Evolutionary conservation across 2,113 vertebrate genomes (phyloP).

Genomic region (Otolemur garnettii): DNA sequence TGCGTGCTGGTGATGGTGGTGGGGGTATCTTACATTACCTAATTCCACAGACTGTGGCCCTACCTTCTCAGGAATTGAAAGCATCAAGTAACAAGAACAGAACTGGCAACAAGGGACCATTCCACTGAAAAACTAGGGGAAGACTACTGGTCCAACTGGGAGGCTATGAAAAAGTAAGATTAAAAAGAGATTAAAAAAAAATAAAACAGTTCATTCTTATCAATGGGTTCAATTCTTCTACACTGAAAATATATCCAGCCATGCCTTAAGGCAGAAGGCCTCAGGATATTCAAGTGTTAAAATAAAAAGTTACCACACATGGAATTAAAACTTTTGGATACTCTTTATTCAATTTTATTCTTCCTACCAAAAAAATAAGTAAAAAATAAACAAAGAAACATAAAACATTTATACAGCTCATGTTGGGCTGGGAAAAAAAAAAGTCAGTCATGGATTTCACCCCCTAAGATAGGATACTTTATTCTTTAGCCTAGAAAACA

Average conservation of each 20-base stretch:
- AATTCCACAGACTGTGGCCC: not conserved
- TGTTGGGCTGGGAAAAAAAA: constrained; percentile 52
- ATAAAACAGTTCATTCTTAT: constrained; percentile 51
- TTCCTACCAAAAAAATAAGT: constrained; percentile 61
- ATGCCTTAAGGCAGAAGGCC: constrained; percentile 58
- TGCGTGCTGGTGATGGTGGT: not conserved
- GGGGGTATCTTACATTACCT: not conserved
- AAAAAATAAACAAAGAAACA: not conserved
- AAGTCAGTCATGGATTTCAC: constrained; percentile 69
- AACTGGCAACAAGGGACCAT: constrained; percentile 19
- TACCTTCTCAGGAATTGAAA: not conserved
- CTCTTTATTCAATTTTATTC: constrained; percentile 75
- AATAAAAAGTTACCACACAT: constrained; percentile 76
- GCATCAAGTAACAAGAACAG: constrained; percentile 28
- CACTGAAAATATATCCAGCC: constrained; percentile 69
- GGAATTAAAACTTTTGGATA: constrained; percentile 77
- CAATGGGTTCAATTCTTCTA: constrained; percentile 54
- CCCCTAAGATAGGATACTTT: constrained; percentile 71
- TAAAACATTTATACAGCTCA: constrained; percentile 67
- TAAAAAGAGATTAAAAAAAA: not conserved
- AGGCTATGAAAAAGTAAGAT: constrained; percentile 51
- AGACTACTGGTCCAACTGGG: constrained; percentile 28
- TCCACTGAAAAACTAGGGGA: constrained; percentile 26
- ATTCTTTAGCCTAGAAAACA: constrained; percentile 83
- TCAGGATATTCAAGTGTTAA: constrained; percentile 68